These are phyloP conservation scores for Styela plicata DNA, from an alignment of 23 tunicate species.

Conservation along the genomic window DNA sequence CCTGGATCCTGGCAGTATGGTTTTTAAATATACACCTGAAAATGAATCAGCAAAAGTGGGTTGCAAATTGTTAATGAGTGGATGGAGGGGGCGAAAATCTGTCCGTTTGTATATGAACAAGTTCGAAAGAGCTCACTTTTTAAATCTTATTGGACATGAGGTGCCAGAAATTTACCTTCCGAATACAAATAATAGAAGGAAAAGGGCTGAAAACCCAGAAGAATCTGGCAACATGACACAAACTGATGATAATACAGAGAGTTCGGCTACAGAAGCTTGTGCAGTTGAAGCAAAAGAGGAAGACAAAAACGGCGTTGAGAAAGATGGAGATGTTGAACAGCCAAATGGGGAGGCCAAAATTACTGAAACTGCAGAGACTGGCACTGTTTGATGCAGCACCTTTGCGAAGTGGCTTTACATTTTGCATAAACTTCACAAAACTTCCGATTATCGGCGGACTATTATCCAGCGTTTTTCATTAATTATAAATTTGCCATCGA, in stretches of 20 bases:
- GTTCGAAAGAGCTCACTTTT: constrained; percentile 86
- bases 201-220: constrained; percentile 50
- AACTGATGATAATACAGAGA: background rate
- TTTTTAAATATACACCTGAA: constrained; percentile 54
- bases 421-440: no score
- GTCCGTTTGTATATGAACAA: constrained; percentile 68
- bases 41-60: constrained; percentile 34
- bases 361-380: no score
- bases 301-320: no score
- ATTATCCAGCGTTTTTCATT: no score
- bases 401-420: no score
- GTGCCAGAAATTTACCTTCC: constrained; percentile 72
- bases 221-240: constrained; percentile 10
- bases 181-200: constrained; percentile 53
- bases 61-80: constrained; percentile 72
- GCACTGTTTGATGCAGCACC: no score
- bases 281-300: no score
- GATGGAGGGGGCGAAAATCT: constrained; percentile 78
- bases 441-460: no score
- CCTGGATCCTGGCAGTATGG: constrained; percentile 73
- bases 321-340: no score
- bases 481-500: no score
- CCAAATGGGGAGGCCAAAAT: no score
- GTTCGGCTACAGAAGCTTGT: background rate
- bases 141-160: constrained; percentile 70